Evolutionary conservation across 1,140 invertebrate species (phyloP).

Genomic region (Dermatophagoides farinae): DNA sequence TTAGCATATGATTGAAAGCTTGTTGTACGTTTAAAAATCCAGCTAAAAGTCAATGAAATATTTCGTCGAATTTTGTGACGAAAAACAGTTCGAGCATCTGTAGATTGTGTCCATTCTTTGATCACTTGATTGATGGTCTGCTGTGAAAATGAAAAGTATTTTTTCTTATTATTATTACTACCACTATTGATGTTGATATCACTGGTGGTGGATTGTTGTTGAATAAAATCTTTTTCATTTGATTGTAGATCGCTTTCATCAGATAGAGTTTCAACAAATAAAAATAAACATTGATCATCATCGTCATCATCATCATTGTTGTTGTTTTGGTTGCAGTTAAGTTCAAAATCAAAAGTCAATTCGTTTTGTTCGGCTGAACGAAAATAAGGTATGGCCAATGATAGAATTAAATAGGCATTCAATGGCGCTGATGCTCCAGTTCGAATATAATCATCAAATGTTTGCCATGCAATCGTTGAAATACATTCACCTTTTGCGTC

Average conservation of each 20-base stretch:
- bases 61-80: slow-evolving; percentile 3
- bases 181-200: neutral
- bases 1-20: slow-evolving; percentile 26
- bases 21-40: slow-evolving; percentile 32
- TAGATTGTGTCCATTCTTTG: slow-evolving; percentile 7
- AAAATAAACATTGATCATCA: slow-evolving; percentile 33
- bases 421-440: slow-evolving; percentile 5
- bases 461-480: neutral
- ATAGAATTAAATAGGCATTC: slow-evolving; percentile 30
- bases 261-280: slow-evolving; percentile 20
- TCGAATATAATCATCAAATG: slow-evolving; percentile 8
- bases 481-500: neutral
- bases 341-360: slow-evolving; percentile 32
- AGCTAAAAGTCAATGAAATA: slow-evolving; percentile 27
- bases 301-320: slow-evolving; percentile 5
- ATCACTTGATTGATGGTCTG: neutral
- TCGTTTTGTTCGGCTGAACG: slow-evolving; percentile 27
- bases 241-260: neutral
- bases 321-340: slow-evolving; percentile 24
- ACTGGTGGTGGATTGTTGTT: neutral
- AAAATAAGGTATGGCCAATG: slow-evolving; percentile 31
- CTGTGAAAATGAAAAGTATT: neutral
- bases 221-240: neutral
- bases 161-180: neutral
- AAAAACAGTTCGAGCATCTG: neutral